phyloP scores from a whole-genome alignment of 2,797 vertebrate genomes.

The Lutjanus argentimaculatus region DNA sequence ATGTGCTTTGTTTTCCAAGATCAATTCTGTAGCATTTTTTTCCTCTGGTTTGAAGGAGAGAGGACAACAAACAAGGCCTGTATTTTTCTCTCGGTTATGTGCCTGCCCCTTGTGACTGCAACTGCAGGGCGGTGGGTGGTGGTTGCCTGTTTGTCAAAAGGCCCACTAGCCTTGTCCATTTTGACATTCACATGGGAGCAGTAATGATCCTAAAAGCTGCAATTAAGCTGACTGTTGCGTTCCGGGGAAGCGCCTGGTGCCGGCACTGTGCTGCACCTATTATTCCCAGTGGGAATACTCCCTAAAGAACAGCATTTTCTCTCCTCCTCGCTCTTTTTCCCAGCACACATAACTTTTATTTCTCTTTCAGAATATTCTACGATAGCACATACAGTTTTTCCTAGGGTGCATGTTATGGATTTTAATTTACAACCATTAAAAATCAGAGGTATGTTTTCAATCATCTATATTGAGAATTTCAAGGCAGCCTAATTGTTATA shows the following conservation, averaged over 20 bases:
- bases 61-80: slow-evolving; percentile 68
- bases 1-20: slow-evolving; percentile 32
- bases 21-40: slow-evolving; percentile 37
- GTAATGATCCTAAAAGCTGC: slow-evolving; percentile 90
- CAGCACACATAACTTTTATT: slow-evolving; percentile 46
- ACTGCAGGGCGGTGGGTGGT: slow-evolving; percentile 79
- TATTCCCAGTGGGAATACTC: slow-evolving; percentile 86
- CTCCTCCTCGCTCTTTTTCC: slow-evolving; percentile 25
- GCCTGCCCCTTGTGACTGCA: slow-evolving; percentile 77
- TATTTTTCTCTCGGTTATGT: slow-evolving; percentile 67
- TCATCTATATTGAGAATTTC: background rate
- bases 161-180: slow-evolving; percentile 85
- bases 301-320: slow-evolving; percentile 74
- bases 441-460: background rate
- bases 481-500: background rate
- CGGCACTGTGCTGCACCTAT: slow-evolving; percentile 80
- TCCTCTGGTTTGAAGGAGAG: slow-evolving; percentile 38
- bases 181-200: slow-evolving; percentile 88
- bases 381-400: background rate
- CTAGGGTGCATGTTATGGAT: background rate
- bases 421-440: slow-evolving; percentile 8
- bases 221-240: slow-evolving; percentile 87
- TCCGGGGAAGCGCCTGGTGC: slow-evolving; percentile 82
- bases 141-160: slow-evolving; percentile 85
- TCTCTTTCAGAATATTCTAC: slow-evolving; percentile 34